Base-by-base conservation (phyloP, 2,113 vertebrate genomes). In the Apeltes quadracus region DNA sequence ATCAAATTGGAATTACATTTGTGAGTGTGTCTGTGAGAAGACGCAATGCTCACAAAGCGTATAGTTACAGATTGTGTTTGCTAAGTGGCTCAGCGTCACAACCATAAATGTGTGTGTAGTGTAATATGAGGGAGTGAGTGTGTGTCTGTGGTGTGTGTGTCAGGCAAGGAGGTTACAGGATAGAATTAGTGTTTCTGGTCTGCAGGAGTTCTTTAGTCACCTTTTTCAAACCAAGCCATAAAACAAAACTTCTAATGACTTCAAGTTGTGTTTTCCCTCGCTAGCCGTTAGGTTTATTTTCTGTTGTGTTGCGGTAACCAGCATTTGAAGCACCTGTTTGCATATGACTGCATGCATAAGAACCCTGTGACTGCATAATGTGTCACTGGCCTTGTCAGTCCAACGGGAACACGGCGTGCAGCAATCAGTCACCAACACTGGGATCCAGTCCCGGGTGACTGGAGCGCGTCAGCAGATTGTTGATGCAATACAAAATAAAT, bases 21-120 rank as follows among this genome's bases (percentile, higher is more conserved):
- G 23, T 44, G 58, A 14, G 41, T 53, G 38, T 56, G 54, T 69
- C 12, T 65, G 14, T 73, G 57, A 66, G 34, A 41, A 59, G 68
- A 68, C 70, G 15, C 48, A 63, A 14, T 53, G 27, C 54, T 80
- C 64, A 64, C 76, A 67, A 44, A 78, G 46, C 3, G 10, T 63
- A 44, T 63, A 69, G n/a, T 66, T 81, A 79, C 32, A 53, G 59
- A 48, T 16, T n/a, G 10, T 75, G 76, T 84, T 84, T 79, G 69
- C 71, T 69, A 36, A 77, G 79, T 76, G 61, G 41, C 76, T 81
- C 61, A 32, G 41, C 14, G 39, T 56, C 22, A 61, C 69, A 74
- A 57, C 58, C 44, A 50, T 46, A 18, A 48, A 5, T 67, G 36
- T 59, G 36, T 72, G 22, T 63, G 5, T 32, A 55, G 22, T 63